phyloP scores from a whole-genome alignment of 2,888 invertebrate genomes.

The Drosophila ustulata region DNA sequence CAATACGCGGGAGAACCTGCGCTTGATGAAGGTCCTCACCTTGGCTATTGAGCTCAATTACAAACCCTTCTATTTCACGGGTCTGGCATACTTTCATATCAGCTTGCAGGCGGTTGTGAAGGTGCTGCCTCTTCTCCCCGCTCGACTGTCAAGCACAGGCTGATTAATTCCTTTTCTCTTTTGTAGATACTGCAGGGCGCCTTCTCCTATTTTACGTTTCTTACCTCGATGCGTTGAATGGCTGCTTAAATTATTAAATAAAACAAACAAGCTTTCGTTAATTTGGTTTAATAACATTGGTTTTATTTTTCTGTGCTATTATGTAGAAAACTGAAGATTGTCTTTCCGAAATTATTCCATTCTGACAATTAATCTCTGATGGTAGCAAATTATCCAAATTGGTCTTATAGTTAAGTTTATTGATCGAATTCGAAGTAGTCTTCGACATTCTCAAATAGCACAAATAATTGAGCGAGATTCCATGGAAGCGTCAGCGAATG shows the following conservation, averaged over 20 bases:
- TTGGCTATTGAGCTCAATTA: slow-evolving; percentile 71
- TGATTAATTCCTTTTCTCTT: neutral
- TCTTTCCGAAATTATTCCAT: too few relatives aligned
- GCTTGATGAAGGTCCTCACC: slow-evolving; percentile 67
- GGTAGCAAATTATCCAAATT: too few relatives aligned
- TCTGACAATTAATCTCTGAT: too few relatives aligned
- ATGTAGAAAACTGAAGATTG: too few relatives aligned
- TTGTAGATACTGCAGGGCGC: slow-evolving; percentile 76
- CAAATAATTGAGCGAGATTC: slow-evolving; percentile 46
- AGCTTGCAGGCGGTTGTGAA: slow-evolving; percentile 69
- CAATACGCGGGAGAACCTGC: slow-evolving; percentile 65
- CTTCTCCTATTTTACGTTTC: slow-evolving; percentile 80
- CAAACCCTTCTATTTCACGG: slow-evolving; percentile 71
- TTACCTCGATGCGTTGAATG: slow-evolving; percentile 71
- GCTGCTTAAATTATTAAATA: neutral
- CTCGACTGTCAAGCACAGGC: neutral
- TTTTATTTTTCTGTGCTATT: too few relatives aligned
- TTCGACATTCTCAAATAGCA: slow-evolving; percentile 38
- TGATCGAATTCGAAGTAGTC: slow-evolving; percentile 41
- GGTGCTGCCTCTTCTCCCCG: slow-evolving; percentile 46
- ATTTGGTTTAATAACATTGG: too few relatives aligned
- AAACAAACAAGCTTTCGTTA: neutral
- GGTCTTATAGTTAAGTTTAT: slow-evolving; percentile 41
- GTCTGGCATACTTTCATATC: slow-evolving; percentile 75
- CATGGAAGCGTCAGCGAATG: slow-evolving; percentile 63